Conservation (phyloP, 1,140 invertebrate species). For the Drosophila mauritiana region DNA sequence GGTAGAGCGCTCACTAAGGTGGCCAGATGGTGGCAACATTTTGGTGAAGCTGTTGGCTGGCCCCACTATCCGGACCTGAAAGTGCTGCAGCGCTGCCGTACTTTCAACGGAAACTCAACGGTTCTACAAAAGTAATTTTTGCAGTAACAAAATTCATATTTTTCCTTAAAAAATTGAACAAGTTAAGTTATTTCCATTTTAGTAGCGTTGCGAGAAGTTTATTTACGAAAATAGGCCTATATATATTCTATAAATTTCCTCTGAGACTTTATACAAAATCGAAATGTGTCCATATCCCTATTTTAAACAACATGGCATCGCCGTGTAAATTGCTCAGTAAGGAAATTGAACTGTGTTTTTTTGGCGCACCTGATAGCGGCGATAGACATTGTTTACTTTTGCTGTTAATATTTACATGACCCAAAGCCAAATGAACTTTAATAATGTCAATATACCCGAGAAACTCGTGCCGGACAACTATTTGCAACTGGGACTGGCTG, state of each 20-base stretch:
- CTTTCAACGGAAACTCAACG: background rate
- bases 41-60: background rate
- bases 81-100: no score
- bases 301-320: background rate
- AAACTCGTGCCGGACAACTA: conserved; percentile 73
- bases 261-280: no score
- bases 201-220: no score
- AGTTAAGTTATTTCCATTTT: no score
- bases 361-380: background rate
- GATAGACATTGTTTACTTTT: background rate
- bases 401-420: background rate
- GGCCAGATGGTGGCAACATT: background rate
- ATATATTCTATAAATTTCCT: no score
- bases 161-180: no score
- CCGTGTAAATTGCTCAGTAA: background rate
- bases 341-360: background rate
- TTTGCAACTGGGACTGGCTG: conserved; percentile 54
- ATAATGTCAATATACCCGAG: conserved; percentile 52
- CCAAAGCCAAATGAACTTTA: conserved; percentile 47
- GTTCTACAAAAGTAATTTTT: background rate
- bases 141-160: background rate
- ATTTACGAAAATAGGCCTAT: no score
- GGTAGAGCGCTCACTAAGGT: no score
- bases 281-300: no score
- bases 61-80: background rate